Evolutionary conservation across 1,140 invertebrate genomes (phyloP), one percentile per base, ranked within the genome.

Genomic region (Triops longicaudatus): DNA sequence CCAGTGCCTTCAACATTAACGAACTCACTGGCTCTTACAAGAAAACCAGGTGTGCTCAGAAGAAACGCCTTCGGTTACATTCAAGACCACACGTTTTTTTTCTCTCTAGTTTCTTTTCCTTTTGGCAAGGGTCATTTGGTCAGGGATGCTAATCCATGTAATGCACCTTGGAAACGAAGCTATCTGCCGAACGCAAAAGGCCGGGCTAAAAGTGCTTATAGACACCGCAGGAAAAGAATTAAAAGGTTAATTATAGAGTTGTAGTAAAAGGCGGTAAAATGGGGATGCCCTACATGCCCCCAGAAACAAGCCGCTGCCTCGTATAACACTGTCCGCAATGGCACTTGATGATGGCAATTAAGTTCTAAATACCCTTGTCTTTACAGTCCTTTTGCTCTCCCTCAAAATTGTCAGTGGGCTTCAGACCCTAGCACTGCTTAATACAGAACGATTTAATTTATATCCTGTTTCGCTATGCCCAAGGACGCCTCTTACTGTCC

Each of bases 191-290:
- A 63, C 50, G 50, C 50, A 22, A 63, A 63, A 63, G 50, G n/a
- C 50, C 14, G 50, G n/a, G 10, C 22, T 6, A 63, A 63, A 63
- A 63, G 50, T 63, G 50, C 50, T 63, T 63, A 63, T 63, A 22
- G 22, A 63, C 50, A 63, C 50, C 50, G 50, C 50, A 63, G 50
- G 50, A 63, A 63, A 63, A 63, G 50, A 63, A 63, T 22, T 63
- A 63, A 63, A 63, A 63, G 50, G 50, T 63, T 63, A 63, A 63
- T 63, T 63, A 63, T 63, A 63, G 50, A 63, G 50, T 63, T 63
- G 50, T 63, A 63, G 50, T 63, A 63, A 63, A 63, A 63, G 50
- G 50, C 50, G 50, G 50, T 63, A 63, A 63, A 63, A 63, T 63
- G 50, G 50, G 50, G 50, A 17, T 63, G 50, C 50, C 50, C 50